Conservation (phyloP, 2,113 vertebrate species). For the Pedionomus torquatus region DNA sequence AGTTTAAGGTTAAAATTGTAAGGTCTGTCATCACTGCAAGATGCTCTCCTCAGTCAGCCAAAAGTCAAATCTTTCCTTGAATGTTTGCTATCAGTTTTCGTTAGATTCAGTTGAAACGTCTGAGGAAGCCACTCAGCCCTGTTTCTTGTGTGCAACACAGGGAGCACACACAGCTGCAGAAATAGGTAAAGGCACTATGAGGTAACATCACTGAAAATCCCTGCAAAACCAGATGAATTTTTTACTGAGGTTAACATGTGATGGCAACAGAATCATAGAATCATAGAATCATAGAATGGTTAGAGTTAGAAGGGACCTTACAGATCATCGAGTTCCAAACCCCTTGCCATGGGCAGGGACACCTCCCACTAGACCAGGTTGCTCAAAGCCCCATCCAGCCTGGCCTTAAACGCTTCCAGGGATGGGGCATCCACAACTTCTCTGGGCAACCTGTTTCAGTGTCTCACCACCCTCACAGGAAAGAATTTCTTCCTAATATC, state of each 20-base stretch:
- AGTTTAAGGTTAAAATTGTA: neutral
- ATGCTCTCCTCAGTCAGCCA: neutral
- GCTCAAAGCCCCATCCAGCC: too few species aligned
- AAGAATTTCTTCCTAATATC: too few species aligned
- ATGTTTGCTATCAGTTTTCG: neutral
- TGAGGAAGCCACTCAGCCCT: neutral
- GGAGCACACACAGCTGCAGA: fast-evolving
- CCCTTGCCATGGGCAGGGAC: too few species aligned
- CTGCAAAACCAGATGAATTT: neutral
- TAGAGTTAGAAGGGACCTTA: too few species aligned
- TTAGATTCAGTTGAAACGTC: neutral
- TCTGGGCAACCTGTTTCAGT: too few species aligned
- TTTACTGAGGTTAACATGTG: neutral
- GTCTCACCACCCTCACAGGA: too few species aligned
- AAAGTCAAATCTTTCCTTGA: neutral
- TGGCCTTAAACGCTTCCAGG: too few species aligned
- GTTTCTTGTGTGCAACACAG: fast-evolving
- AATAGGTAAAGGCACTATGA: fast-evolving
- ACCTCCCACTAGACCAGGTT: too few species aligned
- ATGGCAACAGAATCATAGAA: neutral
- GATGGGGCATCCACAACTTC: too few species aligned
- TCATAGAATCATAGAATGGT: too few species aligned
- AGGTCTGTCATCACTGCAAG: neutral
- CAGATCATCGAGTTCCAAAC: too few species aligned
- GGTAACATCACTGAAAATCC: fast-evolving